These are phyloP conservation scores for Melanchra persicariae DNA, from an alignment of 2,888 invertebrate species.

Conservation along the genomic window DNA sequence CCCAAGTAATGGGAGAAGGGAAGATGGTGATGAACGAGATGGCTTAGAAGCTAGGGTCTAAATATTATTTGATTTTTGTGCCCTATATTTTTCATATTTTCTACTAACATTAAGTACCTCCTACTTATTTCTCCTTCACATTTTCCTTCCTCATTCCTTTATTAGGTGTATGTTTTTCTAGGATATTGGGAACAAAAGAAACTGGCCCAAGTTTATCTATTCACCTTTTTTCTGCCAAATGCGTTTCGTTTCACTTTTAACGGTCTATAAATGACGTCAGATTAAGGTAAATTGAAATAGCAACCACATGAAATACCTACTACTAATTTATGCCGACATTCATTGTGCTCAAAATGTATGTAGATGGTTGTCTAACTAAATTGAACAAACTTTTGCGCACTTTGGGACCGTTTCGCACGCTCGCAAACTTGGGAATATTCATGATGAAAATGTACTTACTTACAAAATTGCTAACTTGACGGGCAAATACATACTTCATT, in stretches of 20 bases:
- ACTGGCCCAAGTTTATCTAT: not conserved
- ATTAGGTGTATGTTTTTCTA: no score
- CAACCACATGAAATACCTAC: constrained; percentile 41
- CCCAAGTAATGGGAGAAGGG: no score
- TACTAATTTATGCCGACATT: constrained; percentile 49
- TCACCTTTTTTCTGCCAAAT: not conserved
- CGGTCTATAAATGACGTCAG: constrained; percentile 16
- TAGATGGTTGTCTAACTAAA: constrained; percentile 57
- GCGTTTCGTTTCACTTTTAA: constrained; percentile 10
- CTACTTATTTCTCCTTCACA: no score
- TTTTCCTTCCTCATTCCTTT: no score
- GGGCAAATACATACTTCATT: not conserved
- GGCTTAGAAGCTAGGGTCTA: no score
- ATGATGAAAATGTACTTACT: constrained; percentile 55
- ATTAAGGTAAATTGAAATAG: constrained; percentile 43
- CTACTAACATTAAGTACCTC: no score
- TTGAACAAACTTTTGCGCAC: constrained; percentile 61
- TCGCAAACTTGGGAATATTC: constrained; percentile 60
- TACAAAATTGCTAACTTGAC: constrained; percentile 48
- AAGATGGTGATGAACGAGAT: no score
- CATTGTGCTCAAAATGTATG: constrained; percentile 56
- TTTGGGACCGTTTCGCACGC: constrained; percentile 42
- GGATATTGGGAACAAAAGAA: not conserved
- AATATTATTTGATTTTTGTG: no score
- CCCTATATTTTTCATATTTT: no score